A percentile compares a stretch with the other conserved stretches of the same genome.
These are phyloP conservation scores for Cotesia chilonis DNA, from an alignment of 1,140 invertebrate genomes.

Conservation along the genomic window DNA sequence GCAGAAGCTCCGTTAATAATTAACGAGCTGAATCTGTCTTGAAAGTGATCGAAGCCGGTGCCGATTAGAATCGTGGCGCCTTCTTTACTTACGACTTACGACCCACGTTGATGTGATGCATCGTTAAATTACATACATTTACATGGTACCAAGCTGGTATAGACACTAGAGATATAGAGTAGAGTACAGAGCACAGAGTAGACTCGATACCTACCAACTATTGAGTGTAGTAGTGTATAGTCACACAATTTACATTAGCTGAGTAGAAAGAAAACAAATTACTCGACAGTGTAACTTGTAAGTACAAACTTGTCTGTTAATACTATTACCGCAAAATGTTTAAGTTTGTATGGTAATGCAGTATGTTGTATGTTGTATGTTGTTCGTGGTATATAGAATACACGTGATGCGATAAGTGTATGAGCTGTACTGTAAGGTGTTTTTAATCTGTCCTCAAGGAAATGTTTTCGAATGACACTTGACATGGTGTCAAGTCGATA, in stretches of 20 bases:
- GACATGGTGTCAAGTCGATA: background rate
- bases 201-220: too few relatives aligned
- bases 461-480: background rate
- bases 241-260: background rate
- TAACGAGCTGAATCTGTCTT: constrained; percentile 21
- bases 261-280: constrained; percentile 18
- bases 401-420: too few relatives aligned
- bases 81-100: background rate
- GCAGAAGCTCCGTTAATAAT: constrained; percentile 19
- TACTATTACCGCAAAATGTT: background rate
- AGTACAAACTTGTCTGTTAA: background rate
- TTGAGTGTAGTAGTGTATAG: too few relatives aligned
- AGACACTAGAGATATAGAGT: too few relatives aligned
- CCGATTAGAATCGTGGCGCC: constrained; percentile 15
- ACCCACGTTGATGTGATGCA: constrained; percentile 2
- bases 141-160: too few relatives aligned
- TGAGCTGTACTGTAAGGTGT: background rate
- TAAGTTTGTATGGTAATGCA: too few relatives aligned
- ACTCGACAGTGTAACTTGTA: constrained; percentile 2
- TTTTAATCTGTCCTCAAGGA: constrained; percentile 2
- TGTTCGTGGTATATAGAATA: too few relatives aligned
- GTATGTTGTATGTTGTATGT: too few relatives aligned
- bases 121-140: constrained; percentile 8
- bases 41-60: constrained; percentile 15
- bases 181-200: too few relatives aligned